Conservation (phyloP, 2,797 vertebrate genomes). For the Cottoperca gobio region DNA sequence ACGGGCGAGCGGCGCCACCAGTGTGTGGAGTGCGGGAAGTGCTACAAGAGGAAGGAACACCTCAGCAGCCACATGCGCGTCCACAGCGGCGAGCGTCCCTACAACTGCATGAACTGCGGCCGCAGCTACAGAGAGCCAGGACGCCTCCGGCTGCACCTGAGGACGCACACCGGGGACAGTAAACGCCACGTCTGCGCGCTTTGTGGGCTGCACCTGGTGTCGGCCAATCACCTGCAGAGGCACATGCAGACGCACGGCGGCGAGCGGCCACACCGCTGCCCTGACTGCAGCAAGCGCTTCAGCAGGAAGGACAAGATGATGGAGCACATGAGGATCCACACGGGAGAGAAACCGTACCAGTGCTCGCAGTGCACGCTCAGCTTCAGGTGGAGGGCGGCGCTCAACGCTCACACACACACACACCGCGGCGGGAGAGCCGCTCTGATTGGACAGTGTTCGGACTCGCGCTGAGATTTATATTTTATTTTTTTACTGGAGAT, state of each 20-base stretch:
- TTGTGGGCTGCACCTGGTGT: constrained; percentile 13
- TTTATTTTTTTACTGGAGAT: too few species aligned
- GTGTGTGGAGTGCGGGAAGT: constrained; percentile 39
- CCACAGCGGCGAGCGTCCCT: constrained; percentile 40
- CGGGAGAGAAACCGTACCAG: constrained; percentile 38
- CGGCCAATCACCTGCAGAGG: constrained; percentile 26
- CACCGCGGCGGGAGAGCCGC: background rate
- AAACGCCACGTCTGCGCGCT: constrained; percentile 9
- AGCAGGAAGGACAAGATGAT: constrained; percentile 38
- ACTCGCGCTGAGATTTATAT: too few species aligned
- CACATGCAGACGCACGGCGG: constrained; percentile 34
- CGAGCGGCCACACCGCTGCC: constrained; percentile 33
- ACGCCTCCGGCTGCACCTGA: constrained; percentile 9
- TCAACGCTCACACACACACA: constrained; percentile 10
- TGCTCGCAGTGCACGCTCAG: constrained; percentile 1
- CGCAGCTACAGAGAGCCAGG: constrained; percentile 11
- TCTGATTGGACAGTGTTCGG: constrained; percentile 6
- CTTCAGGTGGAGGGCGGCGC: constrained; percentile 28
- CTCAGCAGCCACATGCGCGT: constrained; percentile 38
- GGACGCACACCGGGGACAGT: constrained; percentile 8
- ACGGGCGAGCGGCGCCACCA: constrained; percentile 24
- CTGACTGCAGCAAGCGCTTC: constrained; percentile 32
- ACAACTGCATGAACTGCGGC: constrained; percentile 35
- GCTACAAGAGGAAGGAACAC: constrained; percentile 42
- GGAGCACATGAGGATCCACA: constrained; percentile 47